Conservation (phyloP, 1,140 invertebrate genomes). For the Drosophila simulans region DNA sequence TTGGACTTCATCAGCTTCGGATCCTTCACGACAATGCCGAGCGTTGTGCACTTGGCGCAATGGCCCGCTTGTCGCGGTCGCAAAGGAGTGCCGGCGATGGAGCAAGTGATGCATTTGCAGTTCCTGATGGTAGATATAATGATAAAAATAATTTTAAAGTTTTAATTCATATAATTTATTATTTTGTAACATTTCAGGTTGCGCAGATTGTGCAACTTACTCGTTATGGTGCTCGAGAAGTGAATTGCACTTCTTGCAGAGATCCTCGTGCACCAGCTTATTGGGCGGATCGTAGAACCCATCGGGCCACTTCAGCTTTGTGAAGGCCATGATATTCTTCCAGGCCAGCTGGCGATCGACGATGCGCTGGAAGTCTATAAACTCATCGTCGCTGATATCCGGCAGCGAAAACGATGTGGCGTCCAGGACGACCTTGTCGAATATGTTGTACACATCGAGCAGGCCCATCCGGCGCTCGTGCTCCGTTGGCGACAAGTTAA, state of each 20-base stretch:
- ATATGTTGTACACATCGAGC: constrained; percentile 80
- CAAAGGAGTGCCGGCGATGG: constrained; percentile 79
- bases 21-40: constrained; percentile 79
- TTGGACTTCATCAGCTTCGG: constrained; percentile 81
- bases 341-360: constrained; percentile 80
- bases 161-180: too few species aligned
- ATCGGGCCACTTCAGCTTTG: constrained; percentile 79
- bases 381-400: constrained; percentile 78
- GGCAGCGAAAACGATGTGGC: constrained; percentile 77
- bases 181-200: background rate
- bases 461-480: constrained; percentile 74
- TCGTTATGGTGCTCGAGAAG: constrained; percentile 77
- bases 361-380: constrained; percentile 77
- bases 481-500: constrained; percentile 78
- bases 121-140: constrained; percentile 35
- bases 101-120: constrained; percentile 84
- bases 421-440: constrained; percentile 80
- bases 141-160: too few species aligned
- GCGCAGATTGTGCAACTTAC: constrained; percentile 34
- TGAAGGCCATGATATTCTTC: constrained; percentile 83
- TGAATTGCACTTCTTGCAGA: constrained; percentile 79
- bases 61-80: constrained; percentile 62
- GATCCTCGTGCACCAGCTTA: constrained; percentile 73
- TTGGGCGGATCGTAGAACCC: constrained; percentile 80
- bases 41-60: constrained; percentile 79